Base-by-base conservation (phyloP, 2,888 invertebrate species). In the Diaphora mendica region DNA sequence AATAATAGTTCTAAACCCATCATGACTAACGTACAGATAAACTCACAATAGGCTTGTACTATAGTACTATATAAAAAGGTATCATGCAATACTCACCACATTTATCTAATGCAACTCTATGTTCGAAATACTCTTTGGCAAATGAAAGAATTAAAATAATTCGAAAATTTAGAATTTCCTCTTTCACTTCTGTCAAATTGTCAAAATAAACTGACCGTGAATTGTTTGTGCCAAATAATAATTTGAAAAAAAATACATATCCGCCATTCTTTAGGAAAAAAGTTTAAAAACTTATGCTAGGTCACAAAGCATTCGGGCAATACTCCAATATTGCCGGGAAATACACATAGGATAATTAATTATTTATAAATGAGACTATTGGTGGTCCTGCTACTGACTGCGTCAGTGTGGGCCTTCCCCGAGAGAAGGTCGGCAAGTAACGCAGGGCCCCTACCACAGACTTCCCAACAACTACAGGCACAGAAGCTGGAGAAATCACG, bases 341-440 rank as follows among this genome's bases (percentile, higher is more conserved):
- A 86, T 80, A 84, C 72, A 82, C 76, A 76, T 85, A 85, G 83
- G 82, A 79, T 72, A 77, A 69, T 70, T 82, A 88, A 88, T 81
- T 83, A 86, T 86, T 73, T 77, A 87, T 92, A 90, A 89, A 95
- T 95, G 95, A 92, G 88, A 91, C 84, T 91, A 79, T 89, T 83
- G 78, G 77, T 91, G 80, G 84, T 89, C 67, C 81, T 95, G 51
- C 71, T 92, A 74, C 85, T 94, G 89, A 84, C 91, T 75, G 89
- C 89, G 88, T 90, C 93, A 86, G 91, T 91, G 80, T 89, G 88
- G 89, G 92, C 91, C 42, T 91, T 85, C 81, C 94, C 90, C 64
- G 90, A 92, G 77, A 85, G 89, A 76, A 86, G 90, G 72, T 76
- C 82, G 23, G 82, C 48, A 62, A 78, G 76, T 23, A 88, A 84